phyloP scores from a whole-genome alignment of 2,113 vertebrate species.

The Chinchilla lanigera region DNA sequence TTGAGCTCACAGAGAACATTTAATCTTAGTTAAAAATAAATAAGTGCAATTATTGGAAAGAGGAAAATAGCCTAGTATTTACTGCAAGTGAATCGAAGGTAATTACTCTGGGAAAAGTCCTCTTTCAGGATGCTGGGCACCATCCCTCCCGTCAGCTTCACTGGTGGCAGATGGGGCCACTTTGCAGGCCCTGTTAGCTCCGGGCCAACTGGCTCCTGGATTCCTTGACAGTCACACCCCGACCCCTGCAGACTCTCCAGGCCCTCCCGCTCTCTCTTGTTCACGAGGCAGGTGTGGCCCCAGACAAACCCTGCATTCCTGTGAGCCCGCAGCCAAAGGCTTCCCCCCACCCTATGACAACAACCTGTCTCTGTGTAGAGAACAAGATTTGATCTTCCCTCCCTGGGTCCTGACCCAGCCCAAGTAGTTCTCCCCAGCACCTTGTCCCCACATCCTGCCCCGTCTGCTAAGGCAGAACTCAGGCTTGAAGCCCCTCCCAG shows the following conservation, averaged over 20 bases:
- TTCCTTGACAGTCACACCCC: neutral
- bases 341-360: neutral
- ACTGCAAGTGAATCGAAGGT: slow-evolving; percentile 82
- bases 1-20: slow-evolving; percentile 70
- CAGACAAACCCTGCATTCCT: neutral
- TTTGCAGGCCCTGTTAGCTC: neutral
- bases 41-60: slow-evolving; percentile 81
- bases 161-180: fast-evolving
- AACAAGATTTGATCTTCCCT: neutral
- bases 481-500: neutral
- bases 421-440: neutral
- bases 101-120: slow-evolving; percentile 78
- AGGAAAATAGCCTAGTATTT: slow-evolving; percentile 72
- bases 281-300: neutral
- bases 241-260: neutral
- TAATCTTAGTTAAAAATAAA: slow-evolving; percentile 85
- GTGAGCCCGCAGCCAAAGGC: neutral
- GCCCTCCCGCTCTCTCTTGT: neutral
- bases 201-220: too few species aligned
- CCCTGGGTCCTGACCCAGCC: neutral
- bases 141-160: neutral
- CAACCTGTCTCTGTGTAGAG: neutral
- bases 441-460: fast-evolving
- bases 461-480: neutral
- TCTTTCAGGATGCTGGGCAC: slow-evolving; percentile 1